Evolutionary conservation across 2,113 vertebrate genomes (phyloP).

Genomic region (Trochalopteron elliotii): DNA sequence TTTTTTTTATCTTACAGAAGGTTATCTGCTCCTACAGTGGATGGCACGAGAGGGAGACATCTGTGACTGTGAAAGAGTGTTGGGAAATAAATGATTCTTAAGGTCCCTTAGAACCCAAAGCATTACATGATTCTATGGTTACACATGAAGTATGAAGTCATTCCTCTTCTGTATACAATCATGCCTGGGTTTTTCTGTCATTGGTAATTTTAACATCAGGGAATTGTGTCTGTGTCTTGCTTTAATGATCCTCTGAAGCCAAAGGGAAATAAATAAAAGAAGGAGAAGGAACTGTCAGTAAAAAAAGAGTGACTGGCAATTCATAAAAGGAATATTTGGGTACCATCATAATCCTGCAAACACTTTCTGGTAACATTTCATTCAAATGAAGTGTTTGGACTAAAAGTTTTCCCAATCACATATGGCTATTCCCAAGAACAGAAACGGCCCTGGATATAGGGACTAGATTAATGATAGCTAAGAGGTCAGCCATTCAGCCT

Average conservation of each 20-base stretch:
- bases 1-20: background rate
- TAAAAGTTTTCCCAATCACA: background rate
- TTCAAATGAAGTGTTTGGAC: background rate
- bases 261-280: background rate
- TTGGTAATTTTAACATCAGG: background rate
- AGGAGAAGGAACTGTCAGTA: background rate
- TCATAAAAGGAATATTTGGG: background rate
- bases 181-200: background rate
- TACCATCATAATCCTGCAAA: background rate
- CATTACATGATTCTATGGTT: background rate
- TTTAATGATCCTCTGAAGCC: background rate
- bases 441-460: background rate
- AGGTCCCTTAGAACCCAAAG: background rate
- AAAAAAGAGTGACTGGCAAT: background rate
- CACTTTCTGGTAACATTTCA: background rate
- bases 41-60: background rate
- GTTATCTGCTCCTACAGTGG: background rate
- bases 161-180: background rate
- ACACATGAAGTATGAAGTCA: background rate
- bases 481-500: no score
- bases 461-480: background rate
- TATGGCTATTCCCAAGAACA: background rate
- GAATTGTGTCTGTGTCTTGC: fast-evolving
- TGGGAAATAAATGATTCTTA: background rate
- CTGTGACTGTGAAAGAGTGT: no score